Percentiles rank a stretch among this genome's conserved stretches.
These are phyloP conservation scores for Pterocles orientalis DNA, from an alignment of 2,113 vertebrate genomes.

Conservation along the genomic window DNA sequence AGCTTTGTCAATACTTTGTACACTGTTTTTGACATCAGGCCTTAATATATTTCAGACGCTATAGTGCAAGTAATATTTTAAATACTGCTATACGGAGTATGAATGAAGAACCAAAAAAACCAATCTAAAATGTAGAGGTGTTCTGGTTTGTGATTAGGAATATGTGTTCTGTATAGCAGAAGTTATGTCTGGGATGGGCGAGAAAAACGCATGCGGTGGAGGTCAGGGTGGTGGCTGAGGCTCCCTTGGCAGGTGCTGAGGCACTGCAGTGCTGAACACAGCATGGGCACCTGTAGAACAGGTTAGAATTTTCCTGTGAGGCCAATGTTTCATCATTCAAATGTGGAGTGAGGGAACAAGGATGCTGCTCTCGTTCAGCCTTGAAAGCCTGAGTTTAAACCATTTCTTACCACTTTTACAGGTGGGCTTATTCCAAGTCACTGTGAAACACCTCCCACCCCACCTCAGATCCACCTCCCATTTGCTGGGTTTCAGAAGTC, in stretches of 20 bases:
- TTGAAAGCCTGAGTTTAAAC: not conserved
- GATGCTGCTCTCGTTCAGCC: fast-evolving
- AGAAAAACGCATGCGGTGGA: not conserved
- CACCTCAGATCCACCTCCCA: not conserved
- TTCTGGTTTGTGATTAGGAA: not conserved
- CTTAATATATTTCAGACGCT: not conserved
- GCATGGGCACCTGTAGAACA: fast-evolving
- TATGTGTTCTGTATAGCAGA: not conserved
- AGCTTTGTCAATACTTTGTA: not conserved
- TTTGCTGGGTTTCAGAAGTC: not conserved
- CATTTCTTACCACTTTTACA: not conserved
- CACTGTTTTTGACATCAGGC: not conserved
- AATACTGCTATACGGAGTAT: not conserved
- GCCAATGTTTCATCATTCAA: not conserved
- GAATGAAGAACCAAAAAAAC: not conserved
- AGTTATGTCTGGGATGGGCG: not conserved
- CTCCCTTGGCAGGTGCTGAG: not conserved
- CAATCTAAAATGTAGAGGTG: not conserved
- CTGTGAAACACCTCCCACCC: not conserved
- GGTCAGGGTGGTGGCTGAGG: not conserved
- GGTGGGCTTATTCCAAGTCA: not conserved
- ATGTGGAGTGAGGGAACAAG: fast-evolving
- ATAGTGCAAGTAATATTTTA: not conserved
- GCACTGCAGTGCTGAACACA: not conserved
- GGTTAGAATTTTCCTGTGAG: not conserved